Percentiles rank a stretch among this genome's conserved stretches.
phyloP scores from a whole-genome alignment of 2,113 vertebrate species.

The Empidonax traillii region DNA sequence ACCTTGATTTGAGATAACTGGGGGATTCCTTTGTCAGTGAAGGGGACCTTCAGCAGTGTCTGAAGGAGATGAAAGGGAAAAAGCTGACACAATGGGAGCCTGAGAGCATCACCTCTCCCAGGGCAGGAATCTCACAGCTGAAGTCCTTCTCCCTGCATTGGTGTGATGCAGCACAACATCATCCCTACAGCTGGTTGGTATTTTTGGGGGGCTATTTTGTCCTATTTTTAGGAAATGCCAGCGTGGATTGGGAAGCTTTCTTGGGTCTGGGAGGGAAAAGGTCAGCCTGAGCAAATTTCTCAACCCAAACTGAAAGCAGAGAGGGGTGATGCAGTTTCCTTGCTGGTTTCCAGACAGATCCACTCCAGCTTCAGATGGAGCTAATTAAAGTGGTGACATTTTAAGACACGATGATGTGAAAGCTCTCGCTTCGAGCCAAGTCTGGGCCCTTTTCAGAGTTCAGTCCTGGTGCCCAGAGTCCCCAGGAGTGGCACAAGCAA shows the following conservation, averaged over 20 bases:
- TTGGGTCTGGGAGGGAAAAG: constrained; percentile 12
- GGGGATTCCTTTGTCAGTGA: background rate
- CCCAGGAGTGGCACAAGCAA: background rate
- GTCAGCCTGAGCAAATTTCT: constrained; percentile 39
- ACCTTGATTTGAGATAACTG: background rate
- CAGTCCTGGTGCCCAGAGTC: background rate
- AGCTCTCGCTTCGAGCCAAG: constrained; percentile 52
- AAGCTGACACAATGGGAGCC: background rate
- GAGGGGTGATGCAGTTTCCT: background rate
- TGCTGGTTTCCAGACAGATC: background rate
- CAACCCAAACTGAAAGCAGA: background rate
- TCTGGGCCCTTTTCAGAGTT: constrained; percentile 43
- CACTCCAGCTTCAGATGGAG: constrained; percentile 24
- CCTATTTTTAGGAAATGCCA: constrained; percentile 30
- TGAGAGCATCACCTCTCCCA: background rate
- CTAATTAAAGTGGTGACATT: constrained; percentile 65
- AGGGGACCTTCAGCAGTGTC: background rate
- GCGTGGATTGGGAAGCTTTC: background rate
- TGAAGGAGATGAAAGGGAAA: background rate
- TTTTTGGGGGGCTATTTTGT: background rate
- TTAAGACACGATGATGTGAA: constrained; percentile 1
- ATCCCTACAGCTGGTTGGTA: background rate
- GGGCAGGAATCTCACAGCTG: background rate
- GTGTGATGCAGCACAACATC: background rate
- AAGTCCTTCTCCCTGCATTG: background rate